phyloP scores from a whole-genome alignment of 2,113 vertebrate species.

The Macquaria australasica region DNA sequence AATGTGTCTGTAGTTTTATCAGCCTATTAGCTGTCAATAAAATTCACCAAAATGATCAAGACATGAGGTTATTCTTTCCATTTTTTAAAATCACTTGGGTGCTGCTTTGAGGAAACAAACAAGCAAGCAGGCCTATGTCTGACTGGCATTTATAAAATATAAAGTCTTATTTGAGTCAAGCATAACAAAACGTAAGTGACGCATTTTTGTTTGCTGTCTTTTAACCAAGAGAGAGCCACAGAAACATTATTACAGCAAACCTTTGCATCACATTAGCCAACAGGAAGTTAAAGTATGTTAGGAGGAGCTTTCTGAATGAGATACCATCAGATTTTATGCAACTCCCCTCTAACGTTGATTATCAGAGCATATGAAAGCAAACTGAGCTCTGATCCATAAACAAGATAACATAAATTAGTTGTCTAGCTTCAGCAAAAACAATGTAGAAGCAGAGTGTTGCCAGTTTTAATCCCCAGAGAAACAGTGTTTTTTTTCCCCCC shows the following conservation, averaged over 20 bases:
- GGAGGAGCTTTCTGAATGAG: background rate
- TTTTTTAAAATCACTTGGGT: background rate
- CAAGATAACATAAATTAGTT: constrained; percentile 1
- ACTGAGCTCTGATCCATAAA: constrained; percentile 16
- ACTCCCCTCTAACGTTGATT: background rate
- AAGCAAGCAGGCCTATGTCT: background rate
- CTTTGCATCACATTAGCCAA: constrained; percentile 7
- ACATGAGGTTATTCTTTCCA: background rate
- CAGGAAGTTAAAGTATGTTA: background rate
- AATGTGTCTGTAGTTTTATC: background rate
- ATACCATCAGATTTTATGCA: constrained; percentile 2
- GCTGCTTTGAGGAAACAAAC: background rate
- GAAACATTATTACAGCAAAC: background rate
- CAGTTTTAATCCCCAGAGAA: background rate
- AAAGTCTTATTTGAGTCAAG: background rate
- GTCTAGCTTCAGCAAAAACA: background rate
- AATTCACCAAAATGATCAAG: too few species aligned
- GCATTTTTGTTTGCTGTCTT: background rate
- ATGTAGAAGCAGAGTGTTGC: background rate
- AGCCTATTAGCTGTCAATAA: background rate
- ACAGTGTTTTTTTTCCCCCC: background rate
- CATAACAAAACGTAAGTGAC: background rate
- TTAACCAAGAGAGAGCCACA: background rate
- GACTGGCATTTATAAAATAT: background rate
- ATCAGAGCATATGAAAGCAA: constrained; percentile 14